Evolutionary conservation across 2,113 vertebrate genomes (phyloP).

Genomic region (Candoia aspera): DNA sequence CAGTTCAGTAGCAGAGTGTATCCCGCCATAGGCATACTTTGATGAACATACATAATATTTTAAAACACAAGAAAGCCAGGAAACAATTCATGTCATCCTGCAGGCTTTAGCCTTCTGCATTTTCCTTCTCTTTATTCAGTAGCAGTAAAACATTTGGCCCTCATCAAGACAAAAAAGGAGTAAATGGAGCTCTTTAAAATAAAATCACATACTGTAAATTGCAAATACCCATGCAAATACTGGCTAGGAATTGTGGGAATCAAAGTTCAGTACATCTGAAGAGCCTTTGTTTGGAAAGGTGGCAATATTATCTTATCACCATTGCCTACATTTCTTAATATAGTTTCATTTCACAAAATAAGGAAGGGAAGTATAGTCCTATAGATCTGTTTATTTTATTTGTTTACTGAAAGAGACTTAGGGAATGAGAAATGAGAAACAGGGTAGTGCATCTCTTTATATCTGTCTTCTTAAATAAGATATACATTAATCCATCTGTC

Average conservation of each 20-base stretch:
- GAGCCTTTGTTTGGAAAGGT: too few relatives aligned
- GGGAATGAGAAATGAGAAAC: background rate
- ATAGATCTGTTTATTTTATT: background rate
- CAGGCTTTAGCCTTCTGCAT: background rate
- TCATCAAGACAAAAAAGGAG: background rate
- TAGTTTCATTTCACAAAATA: background rate
- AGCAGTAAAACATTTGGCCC: background rate
- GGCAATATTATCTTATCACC: background rate
- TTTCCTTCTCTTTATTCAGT: background rate
- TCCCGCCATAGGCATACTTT: background rate
- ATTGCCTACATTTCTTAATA: background rate
- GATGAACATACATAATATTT: background rate
- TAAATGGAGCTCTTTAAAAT: background rate
- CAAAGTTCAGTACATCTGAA: too few relatives aligned
- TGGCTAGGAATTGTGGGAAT: too few relatives aligned
- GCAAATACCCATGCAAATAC: too few relatives aligned
- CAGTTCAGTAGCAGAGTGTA: background rate
- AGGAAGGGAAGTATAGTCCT: background rate
- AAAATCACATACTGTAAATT: background rate
- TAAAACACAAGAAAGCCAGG: background rate
- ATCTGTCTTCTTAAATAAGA: background rate
- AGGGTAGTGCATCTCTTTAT: background rate
- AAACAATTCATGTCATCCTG: background rate
- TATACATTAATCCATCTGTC: rapidly evolving
- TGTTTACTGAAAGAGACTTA: background rate